phyloP scores from a whole-genome alignment of 2,113 vertebrate genomes.

The Panthera leo region DNA sequence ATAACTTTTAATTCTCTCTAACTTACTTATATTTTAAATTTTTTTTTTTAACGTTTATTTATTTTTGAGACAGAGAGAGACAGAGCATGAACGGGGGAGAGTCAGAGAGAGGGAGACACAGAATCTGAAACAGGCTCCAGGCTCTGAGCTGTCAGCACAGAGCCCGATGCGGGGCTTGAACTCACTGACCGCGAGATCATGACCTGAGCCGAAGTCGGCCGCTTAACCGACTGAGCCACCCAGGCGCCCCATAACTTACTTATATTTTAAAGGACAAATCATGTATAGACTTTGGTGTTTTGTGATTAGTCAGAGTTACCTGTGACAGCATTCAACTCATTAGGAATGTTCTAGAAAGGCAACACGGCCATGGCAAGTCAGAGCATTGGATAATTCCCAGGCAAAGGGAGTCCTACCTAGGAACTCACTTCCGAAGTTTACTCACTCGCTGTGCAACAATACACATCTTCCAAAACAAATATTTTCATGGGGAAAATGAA shows the following conservation, averaged over 20 bases:
- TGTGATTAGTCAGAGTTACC: background rate
- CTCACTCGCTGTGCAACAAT: background rate
- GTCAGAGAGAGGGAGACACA: too few relatives aligned
- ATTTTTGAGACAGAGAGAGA: too few relatives aligned
- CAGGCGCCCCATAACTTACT: too few relatives aligned
- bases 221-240: too few relatives aligned
- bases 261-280: background rate
- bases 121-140: too few relatives aligned
- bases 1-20: background rate
- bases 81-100: too few relatives aligned
- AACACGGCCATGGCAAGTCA: background rate
- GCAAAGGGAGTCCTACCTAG: background rate
- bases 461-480: constrained; percentile 19
- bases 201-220: too few relatives aligned
- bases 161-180: too few relatives aligned
- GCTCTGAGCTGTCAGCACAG: too few relatives aligned
- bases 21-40: background rate
- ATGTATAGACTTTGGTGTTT: background rate
- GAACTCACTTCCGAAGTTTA: background rate
- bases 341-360: background rate
- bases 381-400: background rate
- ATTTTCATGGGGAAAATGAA: background rate
- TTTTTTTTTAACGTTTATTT: too few relatives aligned
- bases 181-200: too few relatives aligned
- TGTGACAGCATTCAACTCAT: background rate